Evolutionary conservation across 2,888 invertebrate species (phyloP).

Genomic region (Meiosimyza platycephala): DNA sequence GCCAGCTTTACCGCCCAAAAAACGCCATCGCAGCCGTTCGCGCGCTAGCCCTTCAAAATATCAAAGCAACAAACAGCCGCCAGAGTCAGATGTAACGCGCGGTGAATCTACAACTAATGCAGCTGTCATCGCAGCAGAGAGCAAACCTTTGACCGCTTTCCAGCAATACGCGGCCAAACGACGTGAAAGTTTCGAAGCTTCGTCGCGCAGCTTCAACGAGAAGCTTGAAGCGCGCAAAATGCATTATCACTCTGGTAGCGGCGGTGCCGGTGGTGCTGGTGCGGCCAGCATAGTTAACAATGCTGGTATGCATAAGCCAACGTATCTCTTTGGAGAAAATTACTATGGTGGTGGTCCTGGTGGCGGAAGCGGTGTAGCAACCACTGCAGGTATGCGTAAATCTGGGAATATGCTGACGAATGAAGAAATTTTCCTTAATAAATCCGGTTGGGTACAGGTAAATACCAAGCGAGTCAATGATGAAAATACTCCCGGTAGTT

Average conservation of each 20-base stretch:
- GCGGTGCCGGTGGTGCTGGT: conserved; percentile 51
- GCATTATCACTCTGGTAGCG: conserved; percentile 62
- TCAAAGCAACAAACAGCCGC: conserved; percentile 43
- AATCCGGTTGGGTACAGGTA: conserved; percentile 70
- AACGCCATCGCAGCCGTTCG: conserved; percentile 59
- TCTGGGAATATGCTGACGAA: conserved; percentile 50
- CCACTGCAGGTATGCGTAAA: conserved; percentile 40
- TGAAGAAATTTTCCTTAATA: conserved; percentile 66
- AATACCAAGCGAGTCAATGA: conserved; percentile 63
- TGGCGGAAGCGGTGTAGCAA: conserved; percentile 6
- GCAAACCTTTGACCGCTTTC: conserved; percentile 51
- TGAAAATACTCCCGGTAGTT: conserved; percentile 54
- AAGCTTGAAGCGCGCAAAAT: conserved; percentile 65
- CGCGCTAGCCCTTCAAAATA: conserved; percentile 57
- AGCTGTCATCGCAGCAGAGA: conserved; percentile 31
- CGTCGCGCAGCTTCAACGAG: conserved; percentile 63
- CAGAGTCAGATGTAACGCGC: conserved; percentile 39
- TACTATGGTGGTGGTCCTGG: conserved; percentile 46
- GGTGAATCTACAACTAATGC: conserved; percentile 36
- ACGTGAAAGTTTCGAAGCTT: conserved; percentile 63
- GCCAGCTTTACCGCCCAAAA: conserved; percentile 65
- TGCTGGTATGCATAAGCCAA: conserved; percentile 55
- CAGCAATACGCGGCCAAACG: conserved; percentile 63
- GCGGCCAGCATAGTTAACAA: conserved; percentile 41
- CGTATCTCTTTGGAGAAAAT: conserved; percentile 66